A percentile compares a stretch with the other conserved stretches of the same genome.
Evolutionary conservation across 2,888 invertebrate species (phyloP).

Genomic region (Temnothorax unifasciatus): DNA sequence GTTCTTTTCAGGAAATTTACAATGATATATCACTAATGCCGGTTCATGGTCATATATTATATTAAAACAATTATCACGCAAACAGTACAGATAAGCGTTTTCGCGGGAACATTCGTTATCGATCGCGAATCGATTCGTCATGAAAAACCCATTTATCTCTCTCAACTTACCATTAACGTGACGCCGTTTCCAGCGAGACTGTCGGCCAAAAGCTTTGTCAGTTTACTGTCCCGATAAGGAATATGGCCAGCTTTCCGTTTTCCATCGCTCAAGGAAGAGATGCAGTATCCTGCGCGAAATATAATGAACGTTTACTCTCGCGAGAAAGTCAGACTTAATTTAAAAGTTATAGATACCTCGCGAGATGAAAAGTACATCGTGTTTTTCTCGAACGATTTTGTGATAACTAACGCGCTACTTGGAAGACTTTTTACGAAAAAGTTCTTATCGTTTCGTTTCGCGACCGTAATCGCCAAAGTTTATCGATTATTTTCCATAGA

Average conservation of each 20-base stretch:
- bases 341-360: neutral
- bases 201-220: slow-evolving; percentile 97
- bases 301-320: slow-evolving; percentile 20
- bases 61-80: neutral
- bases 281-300: slow-evolving; percentile 93
- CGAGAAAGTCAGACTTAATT: neutral
- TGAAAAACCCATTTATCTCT: slow-evolving; percentile 6
- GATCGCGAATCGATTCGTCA: slow-evolving; percentile 7
- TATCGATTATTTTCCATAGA: slow-evolving; percentile 55
- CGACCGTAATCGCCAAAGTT: slow-evolving; percentile 18
- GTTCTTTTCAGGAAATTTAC: neutral
- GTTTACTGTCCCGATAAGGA: slow-evolving; percentile 97
- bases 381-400: neutral
- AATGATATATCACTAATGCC: neutral
- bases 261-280: slow-evolving; percentile 95
- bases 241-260: slow-evolving; percentile 94
- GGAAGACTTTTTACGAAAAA: slow-evolving; percentile 13
- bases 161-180: slow-evolving; percentile 93
- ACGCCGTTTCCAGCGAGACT: slow-evolving; percentile 97
- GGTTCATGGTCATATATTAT: neutral
- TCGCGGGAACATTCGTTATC: neutral
- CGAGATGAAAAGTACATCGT: neutral
- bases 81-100: neutral
- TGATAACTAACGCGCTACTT: neutral
- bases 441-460: neutral